A percentile compares a stretch with the other conserved stretches of the same genome.
phyloP scores from a whole-genome alignment of 2,888 invertebrate genomes.

The Dryobotodes eremita region DNA sequence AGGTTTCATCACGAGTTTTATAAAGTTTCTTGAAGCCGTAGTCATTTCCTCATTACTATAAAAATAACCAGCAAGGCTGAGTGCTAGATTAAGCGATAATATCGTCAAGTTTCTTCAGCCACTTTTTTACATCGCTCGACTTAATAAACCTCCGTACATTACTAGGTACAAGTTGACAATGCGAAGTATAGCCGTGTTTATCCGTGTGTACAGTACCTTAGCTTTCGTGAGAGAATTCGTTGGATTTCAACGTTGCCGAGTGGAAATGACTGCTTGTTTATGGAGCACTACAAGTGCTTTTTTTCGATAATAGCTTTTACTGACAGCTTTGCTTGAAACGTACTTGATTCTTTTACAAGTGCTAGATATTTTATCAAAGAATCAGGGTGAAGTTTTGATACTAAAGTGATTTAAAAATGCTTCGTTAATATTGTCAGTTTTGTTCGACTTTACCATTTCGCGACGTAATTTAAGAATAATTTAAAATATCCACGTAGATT shows the following conservation, averaged over 20 bases:
- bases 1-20: conserved; percentile 26
- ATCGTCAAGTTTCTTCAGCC: conserved; percentile 50
- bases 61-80: conserved; percentile 50
- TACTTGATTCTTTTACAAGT: conserved; percentile 35
- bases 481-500: neutral
- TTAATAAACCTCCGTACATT: conserved; percentile 50
- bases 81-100: conserved; percentile 49
- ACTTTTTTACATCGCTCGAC: conserved; percentile 41
- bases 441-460: neutral
- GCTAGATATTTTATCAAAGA: conserved; percentile 9
- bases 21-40: conserved; percentile 10
- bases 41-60: conserved; percentile 32
- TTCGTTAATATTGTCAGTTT: neutral
- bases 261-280: conserved; percentile 64
- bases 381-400: neutral
- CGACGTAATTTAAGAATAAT: neutral
- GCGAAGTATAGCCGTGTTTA: conserved; percentile 35
- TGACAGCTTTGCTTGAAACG: conserved; percentile 46
- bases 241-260: conserved; percentile 52
- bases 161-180: conserved; percentile 51
- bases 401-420: neutral
- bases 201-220: conserved; percentile 46
- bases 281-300: conserved; percentile 45
- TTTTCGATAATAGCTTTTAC: conserved; percentile 56
- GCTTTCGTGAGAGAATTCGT: conserved; percentile 64